Evolutionary conservation across 1,140 invertebrate species (phyloP), one percentile per base, ranked within the genome.

Genomic region (Phocides pigmalion): DNA sequence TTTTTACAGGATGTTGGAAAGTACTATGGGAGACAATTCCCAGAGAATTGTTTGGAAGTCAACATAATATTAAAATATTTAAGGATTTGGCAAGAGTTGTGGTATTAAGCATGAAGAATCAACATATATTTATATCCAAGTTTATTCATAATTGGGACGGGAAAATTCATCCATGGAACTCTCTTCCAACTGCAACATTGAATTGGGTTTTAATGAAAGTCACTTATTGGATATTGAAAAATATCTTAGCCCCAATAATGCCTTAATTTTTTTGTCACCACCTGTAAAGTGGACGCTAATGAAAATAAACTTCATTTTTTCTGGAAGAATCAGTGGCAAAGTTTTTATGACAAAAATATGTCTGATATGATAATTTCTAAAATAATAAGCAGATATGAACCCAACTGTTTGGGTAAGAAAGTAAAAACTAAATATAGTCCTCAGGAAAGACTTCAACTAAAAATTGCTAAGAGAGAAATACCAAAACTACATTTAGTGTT

Each of bases 221-320:
- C 50, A 8, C 89, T 3, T 8, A 70, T 37, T 92, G 89, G 86
- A 69, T 92, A 42, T 62, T 82, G 2, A 79, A 79, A 76, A 74
- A 83, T 72, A 63, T 90, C 59, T 61, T 92, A 49, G 82, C 89
- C 15, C 64, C 85, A 37, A 84, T 92, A 14, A 79, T 79, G 70
- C 16, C 69, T 92, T 16, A 89, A 87, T 41, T 92, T 91, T 75
- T 89, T 88, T 79, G 81, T 92, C 3, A 91, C 91, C 11, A 87
- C 86, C 44, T 84, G 87, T 47, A 90, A 89, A 82, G 56, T 87
- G n/a, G 80, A 91, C 62, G 47, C 72, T 8, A 85, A 92, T 79
- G 84, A 91, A 58, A 87, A 87, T 56, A 88, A 87, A 70, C 72
- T 92, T n/a, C 67, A 88, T 76, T 92, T 72, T 46, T 92, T 90